phyloP scores from a whole-genome alignment of 2,888 invertebrate genomes.

The Galeopsomyia nigrocyanea region DNA sequence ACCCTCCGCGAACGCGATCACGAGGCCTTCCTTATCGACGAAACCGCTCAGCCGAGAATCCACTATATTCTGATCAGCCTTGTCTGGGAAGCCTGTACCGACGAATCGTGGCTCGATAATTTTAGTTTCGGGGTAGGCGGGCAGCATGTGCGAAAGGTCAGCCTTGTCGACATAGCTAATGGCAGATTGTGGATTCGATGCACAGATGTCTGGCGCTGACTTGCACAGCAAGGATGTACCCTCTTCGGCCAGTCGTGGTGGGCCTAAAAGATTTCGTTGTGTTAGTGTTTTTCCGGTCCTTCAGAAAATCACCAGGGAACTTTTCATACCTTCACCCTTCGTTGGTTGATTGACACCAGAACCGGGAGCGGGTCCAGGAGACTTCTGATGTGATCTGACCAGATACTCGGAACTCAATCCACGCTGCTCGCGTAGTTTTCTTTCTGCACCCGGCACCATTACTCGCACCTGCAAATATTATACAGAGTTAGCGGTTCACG shows the following conservation, averaged over 20 bases:
- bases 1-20: slow-evolving; percentile 64
- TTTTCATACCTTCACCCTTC: slow-evolving; percentile 58
- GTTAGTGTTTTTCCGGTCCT: background rate
- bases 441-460: slow-evolving; percentile 75
- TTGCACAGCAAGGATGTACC: slow-evolving; percentile 66
- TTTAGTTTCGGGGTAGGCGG: slow-evolving; percentile 63
- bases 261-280: slow-evolving; percentile 48
- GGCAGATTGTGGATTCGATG: slow-evolving; percentile 65
- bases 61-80: slow-evolving; percentile 59
- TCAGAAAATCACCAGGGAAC: background rate
- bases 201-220: slow-evolving; percentile 66
- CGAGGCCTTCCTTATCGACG: slow-evolving; percentile 65
- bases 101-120: slow-evolving; percentile 60
- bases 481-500: background rate
- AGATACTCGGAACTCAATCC: slow-evolving; percentile 71
- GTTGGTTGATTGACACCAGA: slow-evolving; percentile 60
- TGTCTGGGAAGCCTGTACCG: slow-evolving; percentile 18
- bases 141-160: slow-evolving; percentile 65
- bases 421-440: slow-evolving; percentile 72
- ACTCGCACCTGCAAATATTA: slow-evolving; percentile 69
- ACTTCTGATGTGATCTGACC: slow-evolving; percentile 66
- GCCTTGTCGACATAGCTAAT: slow-evolving; percentile 67
- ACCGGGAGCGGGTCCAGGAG: slow-evolving; percentile 63
- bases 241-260: slow-evolving; percentile 63
- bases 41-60: slow-evolving; percentile 66